Base-by-base conservation (phyloP, 1,140 invertebrate species). In the Cyclina sinensis region DNA sequence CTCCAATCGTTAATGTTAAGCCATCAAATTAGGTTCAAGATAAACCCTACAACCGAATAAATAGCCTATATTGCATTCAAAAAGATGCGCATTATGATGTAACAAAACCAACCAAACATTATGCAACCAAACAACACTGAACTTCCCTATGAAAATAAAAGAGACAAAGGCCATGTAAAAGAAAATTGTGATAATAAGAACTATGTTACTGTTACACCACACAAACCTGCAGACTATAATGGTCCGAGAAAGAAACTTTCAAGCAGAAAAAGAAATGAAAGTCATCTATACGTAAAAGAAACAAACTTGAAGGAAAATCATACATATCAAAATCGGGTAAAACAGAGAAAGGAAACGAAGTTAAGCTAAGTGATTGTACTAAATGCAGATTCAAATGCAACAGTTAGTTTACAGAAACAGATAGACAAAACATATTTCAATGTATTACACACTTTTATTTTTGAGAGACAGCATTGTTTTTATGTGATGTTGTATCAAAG, bases 221-320 rank as follows among this genome's bases (percentile, higher is more conserved):
- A 86, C 46, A 76, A 74, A 62, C 48, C 32, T 11, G 83, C 83
- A 4, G 54, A 9, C n/a, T 86, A 86, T 30, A 4, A 62, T 39
- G 59, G 68, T 43, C 83, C 48, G 1, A n/a, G 16, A 39, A 73
- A 86, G 68, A 76, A 76, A 21, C 35, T 14, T 14, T 74, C 35
- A 59, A 39, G 68, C 16, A 37, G 83, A 59, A 76, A 78, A 46
- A 86, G 16, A 62, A 74, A 21, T 86, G 68, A 70, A 57, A 86
- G 27, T 51, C 62, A 43, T 46, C 48, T 65, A n/a, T 76, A 1
- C 1, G 73, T 57, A 86, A 86, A 86, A 76, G 0, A 7, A 1
- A 2, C 16, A 86, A 39, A 57, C 43, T 2, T 57, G 1, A 65
- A 43, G 79, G 54, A 24, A 65, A 81, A 65, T 14, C 46, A 43